Percentiles rank a stretch among this genome's conserved stretches.
These are phyloP conservation scores for Anser cygnoides DNA, from an alignment of 2,113 vertebrate genomes.

Conservation along the genomic window DNA sequence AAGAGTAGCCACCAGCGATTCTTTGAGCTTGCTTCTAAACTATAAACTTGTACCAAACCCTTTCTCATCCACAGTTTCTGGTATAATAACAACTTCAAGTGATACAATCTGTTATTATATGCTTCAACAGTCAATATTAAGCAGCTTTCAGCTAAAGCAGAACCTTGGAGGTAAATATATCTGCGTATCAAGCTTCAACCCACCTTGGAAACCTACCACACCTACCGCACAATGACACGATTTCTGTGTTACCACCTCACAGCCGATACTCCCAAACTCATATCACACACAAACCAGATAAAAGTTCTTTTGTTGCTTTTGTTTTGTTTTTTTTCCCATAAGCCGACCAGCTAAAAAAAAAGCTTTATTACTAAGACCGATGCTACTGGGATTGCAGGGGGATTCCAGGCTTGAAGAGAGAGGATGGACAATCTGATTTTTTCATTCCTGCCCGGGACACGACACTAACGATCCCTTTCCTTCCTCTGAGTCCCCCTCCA, in stretches of 20 bases:
- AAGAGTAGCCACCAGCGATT: not conserved
- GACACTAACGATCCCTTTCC: not conserved
- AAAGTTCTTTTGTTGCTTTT: not conserved
- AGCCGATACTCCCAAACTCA: not conserved
- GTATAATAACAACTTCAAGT: not conserved
- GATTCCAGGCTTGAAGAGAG: not conserved
- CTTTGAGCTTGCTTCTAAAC: not conserved
- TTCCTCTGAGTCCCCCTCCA: not conserved
- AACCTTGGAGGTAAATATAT: not conserved
- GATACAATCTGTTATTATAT: accelerated
- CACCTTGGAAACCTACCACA: not conserved
- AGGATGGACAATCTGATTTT: not conserved
- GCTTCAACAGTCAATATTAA: not conserved
- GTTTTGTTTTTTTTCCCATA: not conserved
- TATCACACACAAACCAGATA: not conserved
- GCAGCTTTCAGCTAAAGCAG: not conserved
- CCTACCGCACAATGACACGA: not conserved
- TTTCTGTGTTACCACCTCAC: not conserved
- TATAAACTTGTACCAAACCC: not conserved
- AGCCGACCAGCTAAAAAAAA: not conserved
- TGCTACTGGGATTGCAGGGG: not conserved
- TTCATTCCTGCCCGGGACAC: not conserved
- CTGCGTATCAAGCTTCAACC: not conserved
- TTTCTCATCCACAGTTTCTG: not conserved
- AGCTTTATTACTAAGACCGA: not conserved